Evolutionary conservation across 23 tunicate genomes (phyloP), one percentile per base, ranked within the genome.

Genomic region (Styela clava): DNA sequence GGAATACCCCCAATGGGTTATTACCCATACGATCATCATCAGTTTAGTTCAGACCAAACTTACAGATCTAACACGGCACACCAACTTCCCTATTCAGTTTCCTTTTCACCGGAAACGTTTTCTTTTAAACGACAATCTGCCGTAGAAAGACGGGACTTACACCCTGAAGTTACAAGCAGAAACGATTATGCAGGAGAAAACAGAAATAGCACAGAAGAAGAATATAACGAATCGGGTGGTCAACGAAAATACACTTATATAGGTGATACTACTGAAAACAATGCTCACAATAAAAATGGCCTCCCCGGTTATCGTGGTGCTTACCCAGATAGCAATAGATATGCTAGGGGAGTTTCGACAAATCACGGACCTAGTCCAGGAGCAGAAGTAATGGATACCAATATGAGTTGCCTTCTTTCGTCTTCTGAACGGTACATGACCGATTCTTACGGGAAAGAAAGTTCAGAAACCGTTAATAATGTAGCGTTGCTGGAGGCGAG

Each of bases 401-500:
- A 36, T 25, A 76, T 76, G 33, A 76, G 37, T 52, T 44, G 81
- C n/a, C 27, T 44, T 7, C 64, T 22, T 9, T 76, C 65, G 27
- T 24, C 81, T 21, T 51, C 81, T 21, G 31, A 67, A 25, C 71
- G 71, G 19, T 67, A 67, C 2, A 67, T 67, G 31, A 7, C 56
- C 56, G 37, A 51, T 36, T n/a, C 81, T 21, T 76, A 76, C 65
- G 31, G 65, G 16, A 36, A 44, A 52, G 81, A 76, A 36, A 23
- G 30, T 29, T 23, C 81, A 29, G 81, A 76, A 23, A 33, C 65
- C 21, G 52, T 76, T 21, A 76, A 76, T n/a, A 76, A 76, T 44
- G 81, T 76, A 37, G 81, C 81, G 12, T 56, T 76, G 33, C 44
- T 76, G 52, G 81, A 76, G 33, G 81, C 81, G 21, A 76, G 81